Evolutionary conservation across 1,140 invertebrate species (phyloP).

Genomic region (Procambarus clarkii): DNA sequence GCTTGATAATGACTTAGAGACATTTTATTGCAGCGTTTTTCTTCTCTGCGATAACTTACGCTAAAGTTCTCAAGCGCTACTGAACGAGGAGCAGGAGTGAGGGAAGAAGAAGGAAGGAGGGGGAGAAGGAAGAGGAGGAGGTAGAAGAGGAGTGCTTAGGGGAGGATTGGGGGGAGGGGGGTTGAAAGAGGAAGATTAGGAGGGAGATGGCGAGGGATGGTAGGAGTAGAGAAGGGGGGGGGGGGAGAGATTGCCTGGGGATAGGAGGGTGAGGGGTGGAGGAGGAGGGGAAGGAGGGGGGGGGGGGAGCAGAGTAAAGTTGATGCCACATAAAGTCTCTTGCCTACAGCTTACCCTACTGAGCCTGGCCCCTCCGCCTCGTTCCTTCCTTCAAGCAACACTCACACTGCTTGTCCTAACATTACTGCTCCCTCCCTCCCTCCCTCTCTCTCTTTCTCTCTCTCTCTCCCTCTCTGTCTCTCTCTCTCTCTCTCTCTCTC

Average conservation of each 20-base stretch:
- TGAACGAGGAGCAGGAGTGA: conserved; percentile 9
- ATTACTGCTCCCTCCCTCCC: neutral
- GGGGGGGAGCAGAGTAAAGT: conserved; percentile 37
- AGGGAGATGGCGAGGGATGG: no score
- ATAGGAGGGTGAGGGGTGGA: neutral
- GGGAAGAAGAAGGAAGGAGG: conserved; percentile 8
- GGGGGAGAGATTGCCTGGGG: neutral
- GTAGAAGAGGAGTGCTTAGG: neutral
- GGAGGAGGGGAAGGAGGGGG: neutral
- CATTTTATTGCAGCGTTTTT: conserved; percentile 49
- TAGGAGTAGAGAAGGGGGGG: neutral
- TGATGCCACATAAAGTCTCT: conserved; percentile 34
- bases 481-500: no score
- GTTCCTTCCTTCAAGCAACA: neutral
- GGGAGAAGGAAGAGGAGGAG: conserved; percentile 17
- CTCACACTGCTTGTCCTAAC: neutral
- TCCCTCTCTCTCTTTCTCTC: conserved; percentile 15
- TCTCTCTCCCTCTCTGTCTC: neutral
- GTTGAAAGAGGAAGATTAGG: neutral
- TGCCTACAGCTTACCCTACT: neutral
- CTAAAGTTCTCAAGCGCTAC: conserved; percentile 21
- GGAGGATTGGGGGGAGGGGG: neutral
- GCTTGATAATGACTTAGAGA: conserved; percentile 51
- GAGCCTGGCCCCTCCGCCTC: neutral
- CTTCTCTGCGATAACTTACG: conserved; percentile 39